Evolutionary conservation across 2,797 vertebrate genomes (phyloP).

Genomic region (Sebastes hubbsi): DNA sequence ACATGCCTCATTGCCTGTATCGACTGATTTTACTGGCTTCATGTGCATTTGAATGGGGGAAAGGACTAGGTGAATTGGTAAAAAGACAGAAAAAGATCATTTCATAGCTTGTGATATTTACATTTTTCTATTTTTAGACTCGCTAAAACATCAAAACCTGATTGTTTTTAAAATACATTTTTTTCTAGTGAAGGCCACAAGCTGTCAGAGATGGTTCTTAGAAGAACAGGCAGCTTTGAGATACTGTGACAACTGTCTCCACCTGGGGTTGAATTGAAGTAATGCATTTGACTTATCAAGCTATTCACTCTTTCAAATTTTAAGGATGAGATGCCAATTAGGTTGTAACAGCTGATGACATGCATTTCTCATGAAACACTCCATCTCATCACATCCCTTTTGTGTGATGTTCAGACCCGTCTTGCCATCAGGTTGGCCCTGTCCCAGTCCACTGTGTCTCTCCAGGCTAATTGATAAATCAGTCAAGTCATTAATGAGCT

Average conservation of each 20-base stretch:
- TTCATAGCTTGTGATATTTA: background rate
- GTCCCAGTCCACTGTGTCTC: conserved; percentile 33
- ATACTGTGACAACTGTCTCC: background rate
- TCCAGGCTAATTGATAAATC: conserved; percentile 19
- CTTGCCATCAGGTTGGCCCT: conserved; percentile 35
- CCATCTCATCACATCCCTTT: conserved; percentile 68
- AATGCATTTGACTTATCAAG: background rate
- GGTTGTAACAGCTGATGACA: conserved; percentile 8
- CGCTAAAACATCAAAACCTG: background rate
- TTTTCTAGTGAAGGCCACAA: background rate
- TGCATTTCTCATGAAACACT: conserved; percentile 52
- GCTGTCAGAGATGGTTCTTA: background rate
- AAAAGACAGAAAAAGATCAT: background rate
- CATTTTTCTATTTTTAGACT: background rate
- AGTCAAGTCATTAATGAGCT: conserved; percentile 32
- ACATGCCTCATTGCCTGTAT: conserved; percentile 64
- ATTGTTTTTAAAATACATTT: background rate
- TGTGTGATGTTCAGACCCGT: conserved; percentile 63
- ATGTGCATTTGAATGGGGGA: conserved; percentile 45
- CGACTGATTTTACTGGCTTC: conserved; percentile 15
- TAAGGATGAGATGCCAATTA: background rate
- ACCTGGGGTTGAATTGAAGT: background rate
- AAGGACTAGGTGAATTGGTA: background rate
- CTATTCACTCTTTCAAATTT: background rate
- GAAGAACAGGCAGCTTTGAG: background rate